Evolutionary conservation across 2,113 vertebrate genomes (phyloP).

Genomic region (Irena cyanogastra): DNA sequence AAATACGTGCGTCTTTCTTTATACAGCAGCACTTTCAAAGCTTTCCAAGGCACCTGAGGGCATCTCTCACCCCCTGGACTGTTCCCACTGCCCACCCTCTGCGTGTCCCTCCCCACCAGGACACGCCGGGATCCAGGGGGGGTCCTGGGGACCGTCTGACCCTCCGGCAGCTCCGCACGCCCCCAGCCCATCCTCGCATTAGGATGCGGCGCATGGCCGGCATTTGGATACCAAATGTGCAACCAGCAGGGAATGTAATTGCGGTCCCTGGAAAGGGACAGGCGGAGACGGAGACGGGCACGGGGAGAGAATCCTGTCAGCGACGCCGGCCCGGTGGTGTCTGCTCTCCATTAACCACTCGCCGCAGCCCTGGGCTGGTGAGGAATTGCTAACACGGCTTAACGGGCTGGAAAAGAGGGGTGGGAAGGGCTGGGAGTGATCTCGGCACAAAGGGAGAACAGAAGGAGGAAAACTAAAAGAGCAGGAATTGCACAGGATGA

Average conservation of each 20-base stretch:
- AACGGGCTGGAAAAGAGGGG: constrained; percentile 42
- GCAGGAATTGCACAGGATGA: neutral
- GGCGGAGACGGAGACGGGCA: constrained; percentile 3
- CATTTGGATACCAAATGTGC: constrained; percentile 46
- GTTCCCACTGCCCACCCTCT: neutral
- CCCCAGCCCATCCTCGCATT: neutral
- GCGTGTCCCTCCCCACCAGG: accelerated
- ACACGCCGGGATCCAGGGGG: accelerated
- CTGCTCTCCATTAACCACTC: constrained; percentile 53
- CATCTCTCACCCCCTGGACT: neutral
- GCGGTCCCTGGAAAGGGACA: constrained; percentile 31
- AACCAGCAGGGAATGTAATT: constrained; percentile 53
- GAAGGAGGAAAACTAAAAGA: neutral
- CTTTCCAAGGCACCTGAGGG: neutral
- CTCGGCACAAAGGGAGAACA: neutral
- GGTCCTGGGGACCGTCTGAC: neutral
- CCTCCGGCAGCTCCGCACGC: neutral
- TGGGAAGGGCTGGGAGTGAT: constrained; percentile 30
- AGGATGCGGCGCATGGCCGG: constrained; percentile 26
- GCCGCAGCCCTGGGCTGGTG: constrained; percentile 20
- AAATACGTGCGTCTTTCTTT: neutral
- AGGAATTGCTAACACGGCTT: constrained; percentile 43
- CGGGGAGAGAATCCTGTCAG: constrained; percentile 21
- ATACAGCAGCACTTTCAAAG: neutral
- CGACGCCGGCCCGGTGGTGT: constrained; percentile 21